Conservation (phyloP, 2,888 invertebrate genomes). For the Netelia melanura region DNA sequence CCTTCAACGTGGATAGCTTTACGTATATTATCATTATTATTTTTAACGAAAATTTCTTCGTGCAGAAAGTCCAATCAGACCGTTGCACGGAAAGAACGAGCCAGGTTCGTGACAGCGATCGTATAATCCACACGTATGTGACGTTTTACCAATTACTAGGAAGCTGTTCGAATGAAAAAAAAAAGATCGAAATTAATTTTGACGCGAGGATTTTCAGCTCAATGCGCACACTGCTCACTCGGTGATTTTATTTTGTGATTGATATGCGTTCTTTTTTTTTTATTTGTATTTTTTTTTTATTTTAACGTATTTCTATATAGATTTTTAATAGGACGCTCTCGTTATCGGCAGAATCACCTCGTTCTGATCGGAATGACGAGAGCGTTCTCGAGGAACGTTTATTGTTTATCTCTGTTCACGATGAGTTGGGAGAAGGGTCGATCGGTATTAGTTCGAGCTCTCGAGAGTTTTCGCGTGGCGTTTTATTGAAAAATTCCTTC, state of each 20-base stretch:
- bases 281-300: slow-evolving; percentile 1
- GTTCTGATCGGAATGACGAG: slow-evolving; percentile 28
- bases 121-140: slow-evolving; percentile 48
- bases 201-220: slow-evolving; percentile 8
- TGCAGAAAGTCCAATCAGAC: slow-evolving; percentile 75
- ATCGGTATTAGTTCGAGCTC: slow-evolving; percentile 37
- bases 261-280: slow-evolving; percentile 10
- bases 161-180: slow-evolving; percentile 1
- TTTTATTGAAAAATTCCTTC: slow-evolving; percentile 58
- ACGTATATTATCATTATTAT: not conserved
- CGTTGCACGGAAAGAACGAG: slow-evolving; percentile 35
- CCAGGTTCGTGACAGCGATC: slow-evolving; percentile 17
- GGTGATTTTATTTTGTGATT: slow-evolving; percentile 17
- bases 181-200: slow-evolving; percentile 19
- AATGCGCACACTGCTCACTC: slow-evolving; percentile 1
- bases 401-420: slow-evolving; percentile 23
- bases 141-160: slow-evolving; percentile 31
- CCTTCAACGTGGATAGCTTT: too few species aligned
- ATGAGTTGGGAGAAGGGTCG: not conserved
- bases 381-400: slow-evolving; percentile 16
- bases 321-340: not conserved
- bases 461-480: slow-evolving; percentile 2
- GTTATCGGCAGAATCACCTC: not conserved
- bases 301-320: not conserved
- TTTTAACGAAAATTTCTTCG: slow-evolving; percentile 75